Base-by-base conservation (phyloP, 2,797 vertebrate species). In the Euthynnus affinis region DNA sequence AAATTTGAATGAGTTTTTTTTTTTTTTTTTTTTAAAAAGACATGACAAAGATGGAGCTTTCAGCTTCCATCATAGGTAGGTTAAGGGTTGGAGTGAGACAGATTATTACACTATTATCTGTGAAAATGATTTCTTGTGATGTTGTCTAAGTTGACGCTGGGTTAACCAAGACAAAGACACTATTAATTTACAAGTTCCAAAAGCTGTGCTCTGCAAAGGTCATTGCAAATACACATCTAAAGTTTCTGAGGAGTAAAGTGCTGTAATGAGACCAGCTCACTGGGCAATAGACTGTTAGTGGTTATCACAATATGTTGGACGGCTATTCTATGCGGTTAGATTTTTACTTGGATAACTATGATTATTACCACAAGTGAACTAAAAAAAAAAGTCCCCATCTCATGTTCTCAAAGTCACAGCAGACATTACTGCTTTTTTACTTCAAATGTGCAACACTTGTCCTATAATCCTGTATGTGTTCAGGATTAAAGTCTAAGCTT, bases 401-500 rank as follows among this genome's bases (percentile, higher is more conserved):
- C 4, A 13, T 67, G 46, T 56, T 66, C 22, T 76, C 63, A 69
- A 74, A 79, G 68, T 82, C 70, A 80, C 60, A 66, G 44, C 53
- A 22, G 15, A 52, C 7, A 1, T 49, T 37, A 58, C 57, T 44
- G 62, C 76, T 17, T 48, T 48, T 76, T 72, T 42, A 53, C 74
- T 80, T 82, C 18, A 84, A 78, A 81, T 53, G 69, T 68, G 71
- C 75, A 87, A 82, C 69, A 73, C 77, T 82, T 42, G 71, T 76
- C 72, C 74, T 63, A 17, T 87, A 87, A 90, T 89, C 78, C 71
- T 72, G 72, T 71, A 69, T 63, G 78, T 83, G 85, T 81, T 88
- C 60, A 58, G 88, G 86, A 90, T 92, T 91, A 86, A 81, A 80
- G 71, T 29, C 74, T 85, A 59, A 91, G 81, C 84, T 71, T 76